Conservation (phyloP, 2,113 vertebrate genomes). For the Labrus mixtus region DNA sequence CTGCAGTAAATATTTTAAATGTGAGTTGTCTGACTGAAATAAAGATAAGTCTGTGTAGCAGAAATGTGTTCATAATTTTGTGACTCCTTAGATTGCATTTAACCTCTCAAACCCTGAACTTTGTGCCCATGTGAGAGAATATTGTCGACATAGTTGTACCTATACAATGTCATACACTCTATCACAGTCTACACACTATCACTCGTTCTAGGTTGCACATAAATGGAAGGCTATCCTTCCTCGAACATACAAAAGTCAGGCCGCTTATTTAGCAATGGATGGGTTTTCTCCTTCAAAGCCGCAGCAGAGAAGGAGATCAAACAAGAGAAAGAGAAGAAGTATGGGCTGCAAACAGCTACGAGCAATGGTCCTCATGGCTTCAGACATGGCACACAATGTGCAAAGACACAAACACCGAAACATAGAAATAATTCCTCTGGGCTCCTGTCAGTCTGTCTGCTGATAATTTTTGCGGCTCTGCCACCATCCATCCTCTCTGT, state of each 20-base stretch:
- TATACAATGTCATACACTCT: not conserved
- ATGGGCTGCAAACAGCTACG: constrained; percentile 5
- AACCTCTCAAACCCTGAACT: not conserved
- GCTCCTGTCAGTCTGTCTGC: not conserved
- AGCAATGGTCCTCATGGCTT: not conserved
- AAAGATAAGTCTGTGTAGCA: no score
- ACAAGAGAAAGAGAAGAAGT: not conserved
- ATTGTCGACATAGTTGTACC: not conserved
- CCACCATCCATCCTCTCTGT: constrained; percentile 28
- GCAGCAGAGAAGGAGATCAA: not conserved
- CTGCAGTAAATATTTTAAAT: no score
- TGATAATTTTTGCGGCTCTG: constrained; percentile 32
- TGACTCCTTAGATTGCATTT: not conserved
- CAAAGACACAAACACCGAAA: constrained; percentile 5
- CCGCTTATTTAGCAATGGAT: not conserved
- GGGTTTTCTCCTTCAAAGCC: constrained; percentile 7
- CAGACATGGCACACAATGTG: constrained; percentile 23
- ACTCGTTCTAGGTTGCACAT: not conserved
- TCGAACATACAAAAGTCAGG: not conserved
- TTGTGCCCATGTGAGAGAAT: not conserved
- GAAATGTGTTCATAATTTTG: no score
- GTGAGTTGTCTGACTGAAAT: no score
- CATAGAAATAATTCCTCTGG: constrained; percentile 14
- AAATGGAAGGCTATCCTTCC: not conserved
- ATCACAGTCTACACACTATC: no score